These are phyloP conservation scores for Siniperca undulata DNA, from an alignment of 2,797 vertebrate species.

Conservation along the genomic window DNA sequence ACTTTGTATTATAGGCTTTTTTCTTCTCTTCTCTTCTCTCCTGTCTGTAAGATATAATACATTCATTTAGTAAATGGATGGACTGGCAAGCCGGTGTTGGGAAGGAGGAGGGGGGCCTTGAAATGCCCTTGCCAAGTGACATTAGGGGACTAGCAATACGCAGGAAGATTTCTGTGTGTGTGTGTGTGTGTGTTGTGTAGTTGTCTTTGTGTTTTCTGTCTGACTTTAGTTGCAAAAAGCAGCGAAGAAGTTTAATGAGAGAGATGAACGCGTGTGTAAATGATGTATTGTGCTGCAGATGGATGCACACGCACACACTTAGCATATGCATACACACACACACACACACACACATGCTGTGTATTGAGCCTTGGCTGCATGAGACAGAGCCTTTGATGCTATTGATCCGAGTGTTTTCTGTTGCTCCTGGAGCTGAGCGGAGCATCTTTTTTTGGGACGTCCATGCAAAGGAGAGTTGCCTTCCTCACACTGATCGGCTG, in stretches of 20 bases:
- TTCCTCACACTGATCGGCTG: slow-evolving; percentile 33
- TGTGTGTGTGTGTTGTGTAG: slow-evolving; percentile 21
- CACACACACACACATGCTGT: not conserved
- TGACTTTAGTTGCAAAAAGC: slow-evolving; percentile 21
- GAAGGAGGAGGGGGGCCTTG: slow-evolving; percentile 33
- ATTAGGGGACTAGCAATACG: slow-evolving; percentile 63
- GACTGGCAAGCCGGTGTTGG: slow-evolving; percentile 71
- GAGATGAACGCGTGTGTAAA: slow-evolving; percentile 17
- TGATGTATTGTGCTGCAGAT: slow-evolving; percentile 11
- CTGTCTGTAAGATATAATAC: slow-evolving; percentile 70
- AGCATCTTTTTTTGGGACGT: slow-evolving; percentile 52
- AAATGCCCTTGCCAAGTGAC: slow-evolving; percentile 77
- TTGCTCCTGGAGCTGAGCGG: slow-evolving; percentile 48
- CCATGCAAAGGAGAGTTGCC: slow-evolving; percentile 31
- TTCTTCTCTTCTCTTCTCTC: slow-evolving; percentile 24
- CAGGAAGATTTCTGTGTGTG: slow-evolving; percentile 28
- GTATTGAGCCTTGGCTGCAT: slow-evolving; percentile 26
- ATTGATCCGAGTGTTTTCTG: slow-evolving; percentile 63
- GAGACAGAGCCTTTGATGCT: slow-evolving; percentile 61
- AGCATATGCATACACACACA: not conserved
- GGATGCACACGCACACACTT: not conserved
- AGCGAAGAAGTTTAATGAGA: slow-evolving; percentile 29
- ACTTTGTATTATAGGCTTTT: not conserved
- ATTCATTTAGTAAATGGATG: slow-evolving; percentile 86
- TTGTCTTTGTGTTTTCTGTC: slow-evolving; percentile 36